Evolutionary conservation across 1,140 invertebrate genomes (phyloP), one percentile per base, ranked within the genome.

Genomic region (Drosophila biarmipes): DNA sequence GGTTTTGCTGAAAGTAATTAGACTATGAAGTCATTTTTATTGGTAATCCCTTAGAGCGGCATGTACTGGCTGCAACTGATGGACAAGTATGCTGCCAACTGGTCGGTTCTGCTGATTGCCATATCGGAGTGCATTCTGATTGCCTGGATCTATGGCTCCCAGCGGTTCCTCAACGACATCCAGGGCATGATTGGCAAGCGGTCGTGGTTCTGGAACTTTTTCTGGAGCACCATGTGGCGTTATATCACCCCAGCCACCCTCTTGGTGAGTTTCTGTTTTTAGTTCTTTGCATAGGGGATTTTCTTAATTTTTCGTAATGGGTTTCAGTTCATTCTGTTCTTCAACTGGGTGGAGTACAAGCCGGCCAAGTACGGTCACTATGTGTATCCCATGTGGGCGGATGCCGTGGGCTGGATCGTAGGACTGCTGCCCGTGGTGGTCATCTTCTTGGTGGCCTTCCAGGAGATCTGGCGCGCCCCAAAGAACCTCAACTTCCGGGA

Each of bases 41-140:
- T 45, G n/a, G 2, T 54, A 27, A 5, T 59, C 21, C 4, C 38
- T n/a, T 34, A 96, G 95, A 95, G 96, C 80, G 96, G 96, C 5
- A 96, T 97, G 95, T 97, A 96, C 90, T 95, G 96, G 94, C 92
- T 97, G 11, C 96, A 97, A 82, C 80, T 97, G 59, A 96, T 97
- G 95, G 96, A 97, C 80, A 96, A 96, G 73, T 97, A 97, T 82
- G 96, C 96, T 1, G 96, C 96, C 15, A 97, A 96, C 85, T 97
- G 96, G 95, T 96, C 96, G 15, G 96, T 97, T 1, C 92, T 97
- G 42, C 92, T 97, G 11, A 97, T 97, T 71, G 96, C 96, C 8
- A 96, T 97, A 45, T 93, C 94, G 31, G 96, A 97, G 92, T 95
- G 96, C 56, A 94, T 97, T 45, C 93, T 96, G 0, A 95, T 97